Evolutionary conservation across 2,797 vertebrate species (phyloP), one percentile per base, ranked within the genome.

Genomic region (Epinephelus awoara): DNA sequence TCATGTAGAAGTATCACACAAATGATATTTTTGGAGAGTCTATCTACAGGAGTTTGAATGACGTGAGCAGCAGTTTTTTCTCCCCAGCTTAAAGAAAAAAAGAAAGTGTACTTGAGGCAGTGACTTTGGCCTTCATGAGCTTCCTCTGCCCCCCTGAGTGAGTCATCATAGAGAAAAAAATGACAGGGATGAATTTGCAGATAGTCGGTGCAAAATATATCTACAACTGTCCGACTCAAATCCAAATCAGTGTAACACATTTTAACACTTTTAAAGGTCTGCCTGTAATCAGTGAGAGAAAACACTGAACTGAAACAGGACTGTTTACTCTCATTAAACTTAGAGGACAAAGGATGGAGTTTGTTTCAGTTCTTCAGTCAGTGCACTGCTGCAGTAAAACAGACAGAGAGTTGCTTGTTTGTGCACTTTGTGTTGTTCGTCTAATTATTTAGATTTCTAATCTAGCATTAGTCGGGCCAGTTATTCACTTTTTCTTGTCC

Each of bases 361-460:
- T 55, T 73, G 72, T 72, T 82, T 64, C 21, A 54, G 47, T 58
- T 79, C n/a, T 25, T 67, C 23, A 29, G 67, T 71, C 52, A 56
- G 65, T 65, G 38, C 64, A 54, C 54, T 49, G 68, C 67, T 77
- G 68, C 63, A 73, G 59, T 47, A 34, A 58, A 50, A 72, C 64
- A 67, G 57, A 72, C 27, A 59, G 18, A 40, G 72, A 80, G 64
- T 56, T 66, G 21, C 78, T 71, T 84, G 77, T 81, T 77, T 54
- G 61, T 79, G 76, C 79, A 80, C 69, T 83, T 85, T 81, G 68
- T 68, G 59, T 69, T 67, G 61, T 81, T 75, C 51, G 69, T 76
- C 51, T 73, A 81, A 84, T 87, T 82, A 67, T 80, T 85, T 81
- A 76, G 71, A 77, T 80, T 81, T 73, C 61, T 79, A 71, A 80